Evolutionary conservation across 2,797 vertebrate species (phyloP).

Genomic region (Psittacula derbiana): DNA sequence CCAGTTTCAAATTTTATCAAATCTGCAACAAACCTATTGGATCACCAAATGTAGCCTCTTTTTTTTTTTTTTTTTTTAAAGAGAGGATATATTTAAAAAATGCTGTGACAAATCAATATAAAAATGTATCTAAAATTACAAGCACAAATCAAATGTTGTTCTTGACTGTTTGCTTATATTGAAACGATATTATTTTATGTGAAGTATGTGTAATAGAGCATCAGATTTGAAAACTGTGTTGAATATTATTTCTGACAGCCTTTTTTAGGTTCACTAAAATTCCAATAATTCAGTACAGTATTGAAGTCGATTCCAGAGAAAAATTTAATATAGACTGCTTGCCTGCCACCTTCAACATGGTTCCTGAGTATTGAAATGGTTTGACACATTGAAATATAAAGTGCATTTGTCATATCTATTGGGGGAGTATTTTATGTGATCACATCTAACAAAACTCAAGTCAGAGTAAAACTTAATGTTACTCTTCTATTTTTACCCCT

Average conservation of each 20-base stretch:
- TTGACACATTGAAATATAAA: constrained; percentile 87
- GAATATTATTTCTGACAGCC: constrained; percentile 85
- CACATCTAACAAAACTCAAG: constrained; percentile 75
- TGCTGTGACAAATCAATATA: constrained; percentile 66
- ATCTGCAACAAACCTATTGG: constrained; percentile 10
- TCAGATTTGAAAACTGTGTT: constrained; percentile 76
- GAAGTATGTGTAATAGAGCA: constrained; percentile 77
- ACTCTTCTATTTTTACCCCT: constrained; percentile 43
- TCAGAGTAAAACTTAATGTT: constrained; percentile 69
- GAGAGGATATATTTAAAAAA: constrained; percentile 51
- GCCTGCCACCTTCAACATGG: constrained; percentile 81
- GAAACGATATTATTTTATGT: constrained; percentile 78
- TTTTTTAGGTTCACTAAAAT: constrained; percentile 86
- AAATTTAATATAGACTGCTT: constrained; percentile 85
- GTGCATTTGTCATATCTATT: constrained; percentile 84
- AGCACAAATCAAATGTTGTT: constrained; percentile 74
- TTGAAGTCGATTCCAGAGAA: constrained; percentile 83
- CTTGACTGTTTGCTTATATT: constrained; percentile 74
- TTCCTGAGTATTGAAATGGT: constrained; percentile 81
- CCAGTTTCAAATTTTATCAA: background rate
- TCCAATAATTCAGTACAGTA: constrained; percentile 85
- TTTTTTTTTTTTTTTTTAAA: constrained; percentile 25
- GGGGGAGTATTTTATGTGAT: constrained; percentile 77
- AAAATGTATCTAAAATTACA: constrained; percentile 64
- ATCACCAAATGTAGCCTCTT: constrained; percentile 10